These are phyloP conservation scores for Scaptomyza tumidula DNA, from an alignment of 2,888 invertebrate species.

Conservation along the genomic window DNA sequence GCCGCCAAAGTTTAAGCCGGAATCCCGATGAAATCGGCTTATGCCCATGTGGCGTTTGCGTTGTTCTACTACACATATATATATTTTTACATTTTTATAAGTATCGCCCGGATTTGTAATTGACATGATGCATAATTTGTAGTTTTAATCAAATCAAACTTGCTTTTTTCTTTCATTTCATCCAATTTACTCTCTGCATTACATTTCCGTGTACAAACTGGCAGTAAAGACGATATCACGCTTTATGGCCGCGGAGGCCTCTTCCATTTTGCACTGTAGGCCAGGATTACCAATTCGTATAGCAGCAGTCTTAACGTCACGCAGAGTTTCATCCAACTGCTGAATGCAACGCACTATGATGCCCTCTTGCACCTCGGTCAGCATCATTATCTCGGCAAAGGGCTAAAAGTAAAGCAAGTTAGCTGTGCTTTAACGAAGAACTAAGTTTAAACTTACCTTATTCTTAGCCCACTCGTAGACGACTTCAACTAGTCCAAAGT, in stretches of 20 bases:
- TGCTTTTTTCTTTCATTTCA: slow-evolving; percentile 11
- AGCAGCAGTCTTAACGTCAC: slow-evolving; percentile 96
- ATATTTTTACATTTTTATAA: slow-evolving; percentile 78
- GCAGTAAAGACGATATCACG: slow-evolving; percentile 99
- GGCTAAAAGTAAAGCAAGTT: slow-evolving; percentile 86
- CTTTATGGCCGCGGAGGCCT: slow-evolving; percentile 95
- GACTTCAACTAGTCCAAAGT: slow-evolving; percentile 96
- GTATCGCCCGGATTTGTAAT: slow-evolving; percentile 70
- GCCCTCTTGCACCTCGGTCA: slow-evolving; percentile 98
- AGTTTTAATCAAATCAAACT: slow-evolving; percentile 53
- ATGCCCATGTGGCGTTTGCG: slow-evolving; percentile 18
- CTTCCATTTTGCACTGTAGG: slow-evolving; percentile 96
- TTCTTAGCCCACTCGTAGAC: slow-evolving; percentile 98
- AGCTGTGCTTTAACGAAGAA: too few species aligned
- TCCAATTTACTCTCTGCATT: slow-evolving; percentile 21
- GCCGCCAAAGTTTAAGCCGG: slow-evolving; percentile 97
- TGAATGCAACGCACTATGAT: slow-evolving; percentile 99
- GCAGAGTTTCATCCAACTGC: slow-evolving; percentile 95
- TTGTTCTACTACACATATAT: slow-evolving; percentile 44
- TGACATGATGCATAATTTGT: slow-evolving; percentile 68
- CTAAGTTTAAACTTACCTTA: slow-evolving; percentile 85
- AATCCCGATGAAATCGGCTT: slow-evolving; percentile 88
- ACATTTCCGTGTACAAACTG: slow-evolving; percentile 92
- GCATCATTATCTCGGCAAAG: slow-evolving; percentile 95
- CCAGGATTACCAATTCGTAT: slow-evolving; percentile 96